Conservation (phyloP, 2,888 invertebrate genomes). For the Bruchidius siliquastri region DNA sequence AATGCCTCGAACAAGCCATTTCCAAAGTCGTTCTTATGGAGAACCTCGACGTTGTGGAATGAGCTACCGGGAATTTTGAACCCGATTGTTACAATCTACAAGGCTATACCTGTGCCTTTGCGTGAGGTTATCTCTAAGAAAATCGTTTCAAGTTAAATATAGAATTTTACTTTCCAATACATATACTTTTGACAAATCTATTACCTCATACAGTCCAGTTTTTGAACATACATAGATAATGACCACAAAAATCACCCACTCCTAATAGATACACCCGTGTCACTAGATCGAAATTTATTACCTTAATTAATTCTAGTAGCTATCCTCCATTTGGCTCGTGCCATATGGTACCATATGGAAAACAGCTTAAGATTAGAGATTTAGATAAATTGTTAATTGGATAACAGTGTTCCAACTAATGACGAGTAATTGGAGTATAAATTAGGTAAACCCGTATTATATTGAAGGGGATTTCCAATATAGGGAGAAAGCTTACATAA, state of each 20-base stretch:
- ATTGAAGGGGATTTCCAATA: neutral
- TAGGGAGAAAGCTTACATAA: neutral
- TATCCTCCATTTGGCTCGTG: neutral
- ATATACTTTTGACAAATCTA: too few relatives aligned
- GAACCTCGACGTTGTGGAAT: too few relatives aligned
- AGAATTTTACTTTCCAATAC: too few relatives aligned
- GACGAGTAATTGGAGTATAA: neutral
- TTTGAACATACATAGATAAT: too few relatives aligned
- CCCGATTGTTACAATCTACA: too few relatives aligned
- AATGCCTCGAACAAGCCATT: too few relatives aligned
- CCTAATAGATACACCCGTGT: neutral
- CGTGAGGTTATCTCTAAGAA: too few relatives aligned
- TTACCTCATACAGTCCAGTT: too few relatives aligned
- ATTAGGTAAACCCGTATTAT: neutral
- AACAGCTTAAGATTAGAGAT: neutral
- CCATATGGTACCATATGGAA: neutral
- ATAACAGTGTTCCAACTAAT: neutral
- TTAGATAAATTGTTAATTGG: neutral
- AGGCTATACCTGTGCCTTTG: too few relatives aligned
- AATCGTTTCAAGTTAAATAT: too few relatives aligned
- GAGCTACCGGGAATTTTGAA: too few relatives aligned
- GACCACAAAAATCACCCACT: neutral
- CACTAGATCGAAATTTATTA: neutral
- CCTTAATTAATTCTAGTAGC: neutral
- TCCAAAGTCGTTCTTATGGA: too few relatives aligned